Evolutionary conservation across 30 jellyfish, hydroid and myxozoan species (phyloP), one percentile per base, ranked within the genome.

Genomic region (Aurelia sp.): DNA sequence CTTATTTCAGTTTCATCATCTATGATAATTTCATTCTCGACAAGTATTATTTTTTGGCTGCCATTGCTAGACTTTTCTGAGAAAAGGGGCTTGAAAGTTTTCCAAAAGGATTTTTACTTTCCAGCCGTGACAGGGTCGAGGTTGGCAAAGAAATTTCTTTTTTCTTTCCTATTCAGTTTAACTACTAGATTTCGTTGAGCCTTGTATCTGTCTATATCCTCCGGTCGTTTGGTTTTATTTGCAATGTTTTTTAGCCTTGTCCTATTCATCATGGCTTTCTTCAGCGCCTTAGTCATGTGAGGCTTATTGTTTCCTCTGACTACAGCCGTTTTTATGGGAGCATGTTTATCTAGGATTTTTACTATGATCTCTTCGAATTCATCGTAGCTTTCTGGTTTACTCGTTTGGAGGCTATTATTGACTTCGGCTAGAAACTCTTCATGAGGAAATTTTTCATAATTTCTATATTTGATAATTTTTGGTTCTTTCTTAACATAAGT

Each of bases 61-160:
- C 50, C 50, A 38, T 38, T 38, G 50, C 50, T 38, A 7, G 50
- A 38, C 50, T 38, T 38, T 38, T 38, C 69, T 74, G 86, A 74
- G 21, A 74, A 20, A 19, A 72, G 18, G 18, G 84, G 84, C 44
- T 72, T 72, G 6, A 72, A 40, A 5, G 84, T 72, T 4, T 30
- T 72, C 84, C 84, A 72, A 33, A 72, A 33, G 31, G 31, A 63
- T 66, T 66, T 66, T 15, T 66, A 13, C 15, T 59, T 59, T n/a
- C 27, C 74, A 63, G 18, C 50, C 2, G 50, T 38, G 50, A 38
- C 50, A 38, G 50, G 50, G 50, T 38, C 50, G 50, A 38, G 7
- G 50, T 38, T 38, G 50, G 50, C 50, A 38, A 38, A 38, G 50
- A 38, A 38, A 38, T 38, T 38, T 7, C 50, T 38, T 38, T 7